Base-by-base conservation (phyloP, 2,113 vertebrate genomes). In the Tupaia tana region DNA sequence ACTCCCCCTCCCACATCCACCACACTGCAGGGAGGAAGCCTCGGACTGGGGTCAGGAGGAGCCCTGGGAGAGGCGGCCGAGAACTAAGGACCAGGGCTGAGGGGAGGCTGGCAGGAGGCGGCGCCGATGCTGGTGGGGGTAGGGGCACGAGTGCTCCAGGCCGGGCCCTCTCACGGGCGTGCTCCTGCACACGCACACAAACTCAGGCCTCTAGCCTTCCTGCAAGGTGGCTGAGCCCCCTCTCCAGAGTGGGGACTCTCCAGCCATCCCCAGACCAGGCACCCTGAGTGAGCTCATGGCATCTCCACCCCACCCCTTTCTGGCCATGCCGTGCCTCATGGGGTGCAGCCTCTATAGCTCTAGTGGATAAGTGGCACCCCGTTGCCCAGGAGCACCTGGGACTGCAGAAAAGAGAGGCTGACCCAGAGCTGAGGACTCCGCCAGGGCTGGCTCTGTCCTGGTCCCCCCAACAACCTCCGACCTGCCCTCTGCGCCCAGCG, bases 31-130 rank as follows among this genome's bases (percentile, higher is more conserved):
- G 0, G 61, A 93, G 18, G 24, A 18, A 79, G 63, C 20, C 5
- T 61, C n/a, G 2, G 0, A 0, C 0, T 71, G 24, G 64, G 59
- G 61, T 0, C 0, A 25, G 64, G 13, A 3, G 1, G 3, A 25
- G n/a, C 54, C 16, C 16, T 18, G 27, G 58, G 69, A 58, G 61
- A 71, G 78, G 63, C 66, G 29, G 73, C 69, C 56, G 9, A 18
- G 71, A 78, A 58, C 24, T 4, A 90, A 73, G 1, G 27, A 59
- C n/a, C 29, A 29, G 14, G 3, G 88, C 75, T 34, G 15, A 56
- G 66, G 75, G 27, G 14, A n/a, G 66, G 74, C 24, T 63, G 64
- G 27, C 31, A 61, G 75, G 25, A 52, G 20, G 64, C 63, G 74
- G 34, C 7, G 1, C 31, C 2, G 1, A 54, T 14, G 78, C 59